Evolutionary conservation across 2,888 invertebrate species (phyloP).

Genomic region (Coecobrya sp.): DNA sequence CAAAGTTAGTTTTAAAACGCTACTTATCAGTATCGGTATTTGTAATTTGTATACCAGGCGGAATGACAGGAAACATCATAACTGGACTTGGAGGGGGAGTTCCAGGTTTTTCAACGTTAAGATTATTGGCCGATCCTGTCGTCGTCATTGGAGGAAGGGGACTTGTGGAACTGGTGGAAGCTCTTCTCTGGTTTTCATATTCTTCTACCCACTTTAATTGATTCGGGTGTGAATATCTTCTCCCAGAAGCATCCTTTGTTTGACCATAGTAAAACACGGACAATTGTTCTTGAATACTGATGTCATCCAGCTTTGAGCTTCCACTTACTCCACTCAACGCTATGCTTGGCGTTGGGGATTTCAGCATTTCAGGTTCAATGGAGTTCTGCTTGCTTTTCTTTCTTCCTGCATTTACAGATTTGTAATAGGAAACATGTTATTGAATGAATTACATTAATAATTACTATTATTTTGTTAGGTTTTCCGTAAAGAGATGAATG

Average conservation of each 20-base stretch:
- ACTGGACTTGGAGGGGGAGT: conserved; percentile 81
- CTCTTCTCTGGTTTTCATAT: conserved; percentile 78
- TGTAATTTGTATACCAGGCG: conserved; percentile 79
- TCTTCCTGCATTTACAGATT: conserved; percentile 45
- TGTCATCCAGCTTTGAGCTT: conserved; percentile 63
- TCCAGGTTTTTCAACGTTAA: not conserved
- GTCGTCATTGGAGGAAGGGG: conserved; percentile 38
- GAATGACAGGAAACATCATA: conserved; percentile 82
- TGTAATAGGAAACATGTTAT: not conserved
- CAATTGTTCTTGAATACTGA: conserved; percentile 78
- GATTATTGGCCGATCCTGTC: not conserved
- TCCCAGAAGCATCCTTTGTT: conserved; percentile 63
- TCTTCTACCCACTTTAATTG: conserved; percentile 81
- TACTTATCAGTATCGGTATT: conserved; percentile 31
- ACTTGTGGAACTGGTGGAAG: conserved; percentile 61
- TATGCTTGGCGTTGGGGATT: conserved; percentile 74
- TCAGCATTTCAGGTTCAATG: conserved; percentile 62
- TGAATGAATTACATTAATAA: not conserved
- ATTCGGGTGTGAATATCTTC: conserved; percentile 83
- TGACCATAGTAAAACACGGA: conserved; percentile 77
- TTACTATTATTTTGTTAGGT: conserved; percentile 25
- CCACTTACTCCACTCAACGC: conserved; percentile 67
- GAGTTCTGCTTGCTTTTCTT: conserved; percentile 71
- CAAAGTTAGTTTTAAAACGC: not conserved
- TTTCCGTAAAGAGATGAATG: conserved; percentile 19